Conservation (phyloP, 2,113 vertebrate species). For the Tinamus guttatus region DNA sequence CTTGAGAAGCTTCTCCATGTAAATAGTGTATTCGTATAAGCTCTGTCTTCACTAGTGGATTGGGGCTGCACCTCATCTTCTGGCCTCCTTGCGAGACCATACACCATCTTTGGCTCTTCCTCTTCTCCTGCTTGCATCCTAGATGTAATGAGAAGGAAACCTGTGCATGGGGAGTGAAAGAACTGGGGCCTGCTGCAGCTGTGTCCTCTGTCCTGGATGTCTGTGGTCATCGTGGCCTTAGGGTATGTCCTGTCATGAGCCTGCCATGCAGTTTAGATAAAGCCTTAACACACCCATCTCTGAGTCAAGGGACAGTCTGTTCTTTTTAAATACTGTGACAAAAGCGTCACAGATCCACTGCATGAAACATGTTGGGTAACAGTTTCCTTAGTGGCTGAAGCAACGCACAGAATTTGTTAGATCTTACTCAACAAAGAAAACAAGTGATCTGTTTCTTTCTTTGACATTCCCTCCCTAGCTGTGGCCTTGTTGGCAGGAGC, state of each 20-base stretch:
- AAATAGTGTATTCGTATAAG: neutral
- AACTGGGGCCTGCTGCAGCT: neutral
- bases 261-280: neutral
- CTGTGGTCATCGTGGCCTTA: neutral
- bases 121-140: neutral
- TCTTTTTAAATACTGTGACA: neutral
- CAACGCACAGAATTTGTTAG: neutral
- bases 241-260: neutral
- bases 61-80: neutral
- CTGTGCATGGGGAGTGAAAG: neutral
- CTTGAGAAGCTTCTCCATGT: neutral
- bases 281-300: neutral
- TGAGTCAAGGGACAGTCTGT: neutral
- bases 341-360: neutral
- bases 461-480: neutral
- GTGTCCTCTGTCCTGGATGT: neutral
- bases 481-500: neutral
- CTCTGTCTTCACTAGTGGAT: neutral
- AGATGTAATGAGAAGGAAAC: neutral
- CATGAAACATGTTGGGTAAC: neutral
- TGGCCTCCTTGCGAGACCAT: neutral
- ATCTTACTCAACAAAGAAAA: neutral
- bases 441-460: neutral
- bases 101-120: neutral
- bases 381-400: neutral